phyloP scores from a whole-genome alignment of 2,113 vertebrate genomes.

The Mobula hypostoma region DNA sequence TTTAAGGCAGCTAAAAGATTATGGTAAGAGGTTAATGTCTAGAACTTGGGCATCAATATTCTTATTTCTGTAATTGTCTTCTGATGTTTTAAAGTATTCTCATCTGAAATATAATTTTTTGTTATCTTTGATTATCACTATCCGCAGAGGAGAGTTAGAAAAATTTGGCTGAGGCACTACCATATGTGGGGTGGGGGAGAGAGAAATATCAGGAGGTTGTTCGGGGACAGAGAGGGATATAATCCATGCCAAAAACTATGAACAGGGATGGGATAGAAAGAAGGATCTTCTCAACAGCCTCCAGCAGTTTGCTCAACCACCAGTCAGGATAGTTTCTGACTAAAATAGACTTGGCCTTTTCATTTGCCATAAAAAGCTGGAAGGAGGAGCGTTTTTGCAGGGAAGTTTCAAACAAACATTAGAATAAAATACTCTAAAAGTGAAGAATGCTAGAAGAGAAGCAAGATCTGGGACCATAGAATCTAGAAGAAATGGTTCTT shows the following conservation, averaged over 20 bases:
- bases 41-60: background rate
- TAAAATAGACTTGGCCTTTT: background rate
- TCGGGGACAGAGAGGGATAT: background rate
- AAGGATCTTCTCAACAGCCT: background rate
- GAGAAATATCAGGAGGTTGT: background rate
- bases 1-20: background rate
- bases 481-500: background rate
- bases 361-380: background rate
- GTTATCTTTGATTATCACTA: background rate
- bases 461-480: background rate
- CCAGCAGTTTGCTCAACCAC: background rate
- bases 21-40: background rate
- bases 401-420: background rate
- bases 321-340: background rate
- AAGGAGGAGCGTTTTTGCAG: background rate
- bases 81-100: background rate
- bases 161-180: background rate
- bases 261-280: background rate
- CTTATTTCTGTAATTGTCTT: conserved; percentile 7
- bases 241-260: background rate
- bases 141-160: background rate
- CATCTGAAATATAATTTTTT: background rate
- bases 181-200: background rate
- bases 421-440: background rate
- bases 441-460: background rate